Evolutionary conservation across 2,888 invertebrate genomes (phyloP).

Genomic region (Eurois occulta): DNA sequence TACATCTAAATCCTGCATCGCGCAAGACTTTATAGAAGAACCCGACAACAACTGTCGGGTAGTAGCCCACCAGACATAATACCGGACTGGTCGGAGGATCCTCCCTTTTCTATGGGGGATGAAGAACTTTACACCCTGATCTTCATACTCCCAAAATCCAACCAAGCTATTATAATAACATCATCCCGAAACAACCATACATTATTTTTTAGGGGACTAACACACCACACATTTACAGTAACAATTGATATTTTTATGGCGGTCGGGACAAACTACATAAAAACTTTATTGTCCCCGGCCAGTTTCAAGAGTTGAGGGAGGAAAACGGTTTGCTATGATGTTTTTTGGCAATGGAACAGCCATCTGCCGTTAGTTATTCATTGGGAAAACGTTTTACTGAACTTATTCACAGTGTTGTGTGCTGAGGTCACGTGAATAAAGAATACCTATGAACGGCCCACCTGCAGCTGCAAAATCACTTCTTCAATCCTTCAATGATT

Average conservation of each 20-base stretch:
- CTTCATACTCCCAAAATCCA: too few relatives aligned
- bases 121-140: too few relatives aligned
- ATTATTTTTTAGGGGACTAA: constrained; percentile 36
- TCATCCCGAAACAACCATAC: constrained; percentile 9
- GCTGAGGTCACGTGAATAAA: not conserved
- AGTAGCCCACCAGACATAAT: too few relatives aligned
- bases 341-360: constrained; percentile 49
- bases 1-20: too few relatives aligned
- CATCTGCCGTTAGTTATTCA: constrained; percentile 52
- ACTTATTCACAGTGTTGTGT: constrained; percentile 14
- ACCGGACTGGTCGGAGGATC: too few relatives aligned
- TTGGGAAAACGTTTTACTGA: constrained; percentile 27
- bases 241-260: constrained; percentile 66
- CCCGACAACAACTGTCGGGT: too few relatives aligned
- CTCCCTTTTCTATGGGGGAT: too few relatives aligned
- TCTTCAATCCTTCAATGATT: too few relatives aligned
- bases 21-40: too few relatives aligned
- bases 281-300: constrained; percentile 57
- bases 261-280: constrained; percentile 58
- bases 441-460: not conserved
- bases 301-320: constrained; percentile 53
- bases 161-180: not conserved
- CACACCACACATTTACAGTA: constrained; percentile 52
- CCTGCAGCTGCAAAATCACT: too few relatives aligned
- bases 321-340: constrained; percentile 55